Evolutionary conservation across 64 coral and sea anemone species (phyloP).

Genomic region (Astreopora myriophthalma): DNA sequence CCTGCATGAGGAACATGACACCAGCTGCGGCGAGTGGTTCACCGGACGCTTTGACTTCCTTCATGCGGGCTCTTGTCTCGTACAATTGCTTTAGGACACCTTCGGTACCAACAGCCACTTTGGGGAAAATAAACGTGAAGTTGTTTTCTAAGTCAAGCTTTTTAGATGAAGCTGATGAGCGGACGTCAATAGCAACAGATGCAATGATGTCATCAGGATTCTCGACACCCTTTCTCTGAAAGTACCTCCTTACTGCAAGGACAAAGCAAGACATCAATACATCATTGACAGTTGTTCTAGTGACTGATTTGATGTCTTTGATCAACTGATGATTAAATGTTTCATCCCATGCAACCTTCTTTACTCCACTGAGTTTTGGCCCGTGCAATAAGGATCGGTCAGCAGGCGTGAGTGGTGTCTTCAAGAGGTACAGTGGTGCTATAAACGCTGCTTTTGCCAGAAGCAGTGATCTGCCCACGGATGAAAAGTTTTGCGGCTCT

Average conservation of each 20-base stretch:
- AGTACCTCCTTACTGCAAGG: constrained; percentile 77
- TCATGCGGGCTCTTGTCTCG: constrained; percentile 81
- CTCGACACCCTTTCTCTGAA: constrained; percentile 67
- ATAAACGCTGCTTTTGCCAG: constrained; percentile 72
- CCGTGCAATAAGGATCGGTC: constrained; percentile 86
- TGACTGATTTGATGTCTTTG: constrained; percentile 80
- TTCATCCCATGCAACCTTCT: constrained; percentile 81
- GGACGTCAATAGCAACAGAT: constrained; percentile 88
- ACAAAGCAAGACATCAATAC: constrained; percentile 85
- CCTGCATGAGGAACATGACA: constrained; percentile 47
- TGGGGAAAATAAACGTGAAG: constrained; percentile 76
- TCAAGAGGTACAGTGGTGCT: constrained; percentile 8
- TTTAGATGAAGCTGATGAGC: constrained; percentile 15
- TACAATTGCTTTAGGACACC: constrained; percentile 39
- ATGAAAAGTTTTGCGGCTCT: constrained; percentile 70
- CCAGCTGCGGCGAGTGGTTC: constrained; percentile 64
- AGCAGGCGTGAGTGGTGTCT: constrained; percentile 11
- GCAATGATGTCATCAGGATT: constrained; percentile 75
- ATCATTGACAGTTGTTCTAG: constrained; percentile 93
- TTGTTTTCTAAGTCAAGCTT: constrained; percentile 69
- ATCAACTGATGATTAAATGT: constrained; percentile 65
- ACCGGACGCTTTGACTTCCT: constrained; percentile 77
- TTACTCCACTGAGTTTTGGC: constrained; percentile 68
- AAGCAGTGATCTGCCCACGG: constrained; percentile 17
- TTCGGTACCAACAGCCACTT: constrained; percentile 56